Percentiles rank a stretch among this genome's conserved stretches.
phyloP scores from a whole-genome alignment of 2,113 vertebrate species.

The Ctenodactylus gundi region DNA sequence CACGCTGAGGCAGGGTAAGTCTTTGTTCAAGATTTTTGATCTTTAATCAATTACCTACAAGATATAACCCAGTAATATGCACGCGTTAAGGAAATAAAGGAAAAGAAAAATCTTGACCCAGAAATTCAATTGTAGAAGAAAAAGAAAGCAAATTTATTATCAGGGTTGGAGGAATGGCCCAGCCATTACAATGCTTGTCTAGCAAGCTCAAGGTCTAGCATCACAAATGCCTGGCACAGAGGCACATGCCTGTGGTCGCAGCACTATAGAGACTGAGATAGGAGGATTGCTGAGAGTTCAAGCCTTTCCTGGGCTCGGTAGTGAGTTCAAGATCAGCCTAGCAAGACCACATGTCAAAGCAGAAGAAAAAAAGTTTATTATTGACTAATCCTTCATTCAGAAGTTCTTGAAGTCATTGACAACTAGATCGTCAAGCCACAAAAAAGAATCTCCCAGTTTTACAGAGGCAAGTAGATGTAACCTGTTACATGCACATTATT shows the following conservation, averaged over 20 bases:
- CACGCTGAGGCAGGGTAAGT: not conserved
- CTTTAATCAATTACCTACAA: not conserved
- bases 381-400: not conserved
- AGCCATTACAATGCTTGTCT: too few species aligned
- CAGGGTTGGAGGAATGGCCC: too few species aligned
- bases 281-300: too few species aligned
- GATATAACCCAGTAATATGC: not conserved
- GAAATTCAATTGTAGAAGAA: not conserved
- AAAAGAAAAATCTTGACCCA: not conserved
- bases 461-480: not conserved
- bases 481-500: not conserved
- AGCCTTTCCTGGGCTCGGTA: too few species aligned
- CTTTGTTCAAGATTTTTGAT: too few species aligned
- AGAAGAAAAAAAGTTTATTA: not conserved
- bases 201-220: too few species aligned
- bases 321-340: too few species aligned
- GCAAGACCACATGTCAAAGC: too few species aligned
- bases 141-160: not conserved
- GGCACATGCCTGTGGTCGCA: too few species aligned
- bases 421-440: not conserved
- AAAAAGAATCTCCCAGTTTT: not conserved
- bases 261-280: too few species aligned
- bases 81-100: not conserved
- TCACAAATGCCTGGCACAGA: too few species aligned
- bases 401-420: too few species aligned